phyloP scores from a whole-genome alignment of 2,797 vertebrate species.

The Pyrocephalus nanus region DNA sequence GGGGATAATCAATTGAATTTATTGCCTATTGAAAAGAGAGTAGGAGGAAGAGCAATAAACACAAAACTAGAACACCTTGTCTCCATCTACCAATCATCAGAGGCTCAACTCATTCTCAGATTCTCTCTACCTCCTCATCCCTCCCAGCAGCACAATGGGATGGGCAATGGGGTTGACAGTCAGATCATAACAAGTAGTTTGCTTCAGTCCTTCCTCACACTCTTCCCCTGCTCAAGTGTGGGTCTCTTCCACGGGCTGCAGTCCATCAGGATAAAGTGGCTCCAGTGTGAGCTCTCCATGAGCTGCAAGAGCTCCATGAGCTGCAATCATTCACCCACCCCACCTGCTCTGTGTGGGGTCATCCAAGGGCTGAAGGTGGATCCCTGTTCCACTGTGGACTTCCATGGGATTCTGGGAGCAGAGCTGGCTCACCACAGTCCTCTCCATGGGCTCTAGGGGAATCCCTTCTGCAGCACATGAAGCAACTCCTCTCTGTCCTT shows the following conservation, averaged over 20 bases:
- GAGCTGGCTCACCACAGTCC: neutral
- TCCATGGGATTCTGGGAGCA: too few relatives aligned
- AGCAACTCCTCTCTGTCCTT: neutral
- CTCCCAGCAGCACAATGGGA: neutral
- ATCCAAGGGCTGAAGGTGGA: neutral
- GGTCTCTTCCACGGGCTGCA: neutral
- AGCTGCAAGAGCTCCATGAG: neutral
- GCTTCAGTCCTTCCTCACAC: neutral
- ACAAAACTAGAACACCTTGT: neutral
- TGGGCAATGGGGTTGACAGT: rapidly evolving
- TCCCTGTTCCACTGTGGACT: rapidly evolving
- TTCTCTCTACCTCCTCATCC: neutral
- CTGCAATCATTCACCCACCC: neutral
- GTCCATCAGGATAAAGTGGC: neutral
- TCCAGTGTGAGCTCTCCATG: neutral
- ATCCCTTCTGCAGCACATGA: neutral
- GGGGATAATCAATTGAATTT: neutral
- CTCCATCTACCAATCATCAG: rapidly evolving
- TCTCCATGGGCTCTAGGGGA: neutral
- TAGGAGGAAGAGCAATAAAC: neutral
- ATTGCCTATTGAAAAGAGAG: neutral
- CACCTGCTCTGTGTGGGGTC: too few relatives aligned
- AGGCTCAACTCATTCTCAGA: neutral
- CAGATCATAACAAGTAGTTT: too few relatives aligned
- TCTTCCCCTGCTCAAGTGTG: rapidly evolving